phyloP scores from a whole-genome alignment of 2,888 invertebrate genomes.

The Ischnus inquisitorius region DNA sequence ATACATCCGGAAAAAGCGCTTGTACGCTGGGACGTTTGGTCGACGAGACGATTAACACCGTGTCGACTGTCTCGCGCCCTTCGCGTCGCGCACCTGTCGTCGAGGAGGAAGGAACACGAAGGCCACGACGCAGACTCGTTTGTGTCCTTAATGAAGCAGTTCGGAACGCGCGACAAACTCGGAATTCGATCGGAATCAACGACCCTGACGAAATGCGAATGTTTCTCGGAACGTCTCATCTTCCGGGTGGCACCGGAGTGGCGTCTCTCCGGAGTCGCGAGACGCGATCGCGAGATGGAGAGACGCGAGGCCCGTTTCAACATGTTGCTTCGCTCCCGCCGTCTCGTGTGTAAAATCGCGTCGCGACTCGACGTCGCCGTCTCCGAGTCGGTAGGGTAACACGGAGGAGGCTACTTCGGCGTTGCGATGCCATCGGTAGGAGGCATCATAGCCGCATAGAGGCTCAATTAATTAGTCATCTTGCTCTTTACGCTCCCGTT shows the following conservation, averaged over 20 bases:
- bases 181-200: conserved; percentile 1
- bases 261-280: background rate
- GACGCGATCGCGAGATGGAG: conserved; percentile 9
- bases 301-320: background rate
- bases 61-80: background rate
- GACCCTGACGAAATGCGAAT: background rate
- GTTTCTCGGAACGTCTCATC: conserved; percentile 9
- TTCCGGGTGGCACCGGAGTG: background rate
- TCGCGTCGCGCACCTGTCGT: background rate
- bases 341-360: conserved; percentile 62
- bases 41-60: background rate
- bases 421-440: conserved; percentile 51
- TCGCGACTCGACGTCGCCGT: conserved; percentile 66
- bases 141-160: background rate
- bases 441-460: conserved; percentile 46
- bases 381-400: background rate
- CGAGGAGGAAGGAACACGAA: background rate
- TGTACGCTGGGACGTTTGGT: background rate
- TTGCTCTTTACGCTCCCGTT: conserved; percentile 21
- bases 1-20: background rate
- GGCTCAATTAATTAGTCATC: conserved; percentile 65
- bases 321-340: conserved; percentile 1
- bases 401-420: conserved; percentile 1
- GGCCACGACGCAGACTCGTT: background rate
- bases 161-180: background rate